Evolutionary conservation across 1,140 invertebrate species (phyloP).

Genomic region (Diploscapter pachys): DNA sequence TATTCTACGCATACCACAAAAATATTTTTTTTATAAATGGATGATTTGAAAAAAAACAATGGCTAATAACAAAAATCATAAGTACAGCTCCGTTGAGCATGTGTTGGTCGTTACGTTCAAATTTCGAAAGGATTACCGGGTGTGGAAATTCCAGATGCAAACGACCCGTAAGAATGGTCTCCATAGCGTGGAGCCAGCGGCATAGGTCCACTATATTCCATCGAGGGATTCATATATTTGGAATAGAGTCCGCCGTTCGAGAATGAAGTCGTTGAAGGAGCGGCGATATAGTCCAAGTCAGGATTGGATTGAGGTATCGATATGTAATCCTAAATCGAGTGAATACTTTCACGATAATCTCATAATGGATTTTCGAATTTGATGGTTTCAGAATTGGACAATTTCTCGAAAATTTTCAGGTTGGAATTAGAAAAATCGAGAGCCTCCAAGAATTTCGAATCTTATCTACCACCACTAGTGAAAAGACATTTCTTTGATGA

Average conservation of each 20-base stretch:
- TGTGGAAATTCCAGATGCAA: slow-evolving; percentile 34
- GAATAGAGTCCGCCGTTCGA: slow-evolving; percentile 20
- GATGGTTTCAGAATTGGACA: no score
- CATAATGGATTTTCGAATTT: slow-evolving; percentile 1
- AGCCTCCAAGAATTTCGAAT: no score
- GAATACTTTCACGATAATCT: background rate
- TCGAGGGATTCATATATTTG: slow-evolving; percentile 32
- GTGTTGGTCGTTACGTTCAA: no score
- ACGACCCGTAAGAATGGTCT: slow-evolving; percentile 41
- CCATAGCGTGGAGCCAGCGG: slow-evolving; percentile 15
- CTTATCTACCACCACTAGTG: no score
- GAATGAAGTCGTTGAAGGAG: slow-evolving; percentile 22
- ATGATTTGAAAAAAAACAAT: no score
- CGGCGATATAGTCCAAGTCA: slow-evolving; percentile 46
- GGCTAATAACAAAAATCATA: no score
- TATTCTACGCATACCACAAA: no score
- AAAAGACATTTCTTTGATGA: no score
- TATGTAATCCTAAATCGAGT: slow-evolving; percentile 45
- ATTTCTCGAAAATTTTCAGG: no score
- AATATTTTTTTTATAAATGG: no score
- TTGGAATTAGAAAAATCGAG: no score
- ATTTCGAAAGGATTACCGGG: slow-evolving; percentile 15
- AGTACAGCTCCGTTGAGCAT: no score
- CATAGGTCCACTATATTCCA: background rate
- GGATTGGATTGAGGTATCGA: slow-evolving; percentile 52